Percentiles rank a stretch among this genome's conserved stretches.
Conservation (phyloP, 2,113 vertebrate genomes). For the Erpornis zantholeuca region DNA sequence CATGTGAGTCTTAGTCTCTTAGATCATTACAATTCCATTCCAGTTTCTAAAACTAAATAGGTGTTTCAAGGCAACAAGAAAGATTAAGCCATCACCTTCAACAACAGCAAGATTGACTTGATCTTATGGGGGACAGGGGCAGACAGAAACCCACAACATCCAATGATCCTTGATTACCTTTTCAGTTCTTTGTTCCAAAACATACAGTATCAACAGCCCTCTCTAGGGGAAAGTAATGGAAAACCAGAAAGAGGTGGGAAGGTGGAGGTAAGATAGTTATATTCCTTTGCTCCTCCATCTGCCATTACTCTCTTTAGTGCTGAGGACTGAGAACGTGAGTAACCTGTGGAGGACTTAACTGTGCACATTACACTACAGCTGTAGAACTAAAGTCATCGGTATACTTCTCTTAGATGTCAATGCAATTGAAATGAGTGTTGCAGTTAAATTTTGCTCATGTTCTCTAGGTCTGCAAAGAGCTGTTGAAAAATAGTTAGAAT, state of each 20-base stretch:
- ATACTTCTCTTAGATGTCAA: neutral
- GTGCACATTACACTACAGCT: neutral
- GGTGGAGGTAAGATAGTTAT: neutral
- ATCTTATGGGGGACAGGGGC: neutral
- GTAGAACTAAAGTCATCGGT: neutral
- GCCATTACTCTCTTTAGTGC: accelerated
- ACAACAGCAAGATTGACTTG: neutral
- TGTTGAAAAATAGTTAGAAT: neutral
- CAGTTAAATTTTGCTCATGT: neutral
- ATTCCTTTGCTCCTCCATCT: neutral
- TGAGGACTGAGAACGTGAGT: neutral
- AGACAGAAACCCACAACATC: neutral
- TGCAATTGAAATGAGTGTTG: accelerated
- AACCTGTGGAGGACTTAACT: neutral
- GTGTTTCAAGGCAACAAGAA: neutral
- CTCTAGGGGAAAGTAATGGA: neutral
- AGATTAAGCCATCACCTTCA: neutral
- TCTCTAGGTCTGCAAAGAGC: neutral
- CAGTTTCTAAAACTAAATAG: neutral
- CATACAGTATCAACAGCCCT: neutral
- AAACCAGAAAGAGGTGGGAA: neutral
- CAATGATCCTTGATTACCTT: neutral
- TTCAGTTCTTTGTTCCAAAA: neutral
- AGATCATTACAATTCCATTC: neutral
- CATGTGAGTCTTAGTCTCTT: neutral